Base-by-base conservation (phyloP, 2,113 vertebrate genomes). In the Orientallactaga bullata region DNA sequence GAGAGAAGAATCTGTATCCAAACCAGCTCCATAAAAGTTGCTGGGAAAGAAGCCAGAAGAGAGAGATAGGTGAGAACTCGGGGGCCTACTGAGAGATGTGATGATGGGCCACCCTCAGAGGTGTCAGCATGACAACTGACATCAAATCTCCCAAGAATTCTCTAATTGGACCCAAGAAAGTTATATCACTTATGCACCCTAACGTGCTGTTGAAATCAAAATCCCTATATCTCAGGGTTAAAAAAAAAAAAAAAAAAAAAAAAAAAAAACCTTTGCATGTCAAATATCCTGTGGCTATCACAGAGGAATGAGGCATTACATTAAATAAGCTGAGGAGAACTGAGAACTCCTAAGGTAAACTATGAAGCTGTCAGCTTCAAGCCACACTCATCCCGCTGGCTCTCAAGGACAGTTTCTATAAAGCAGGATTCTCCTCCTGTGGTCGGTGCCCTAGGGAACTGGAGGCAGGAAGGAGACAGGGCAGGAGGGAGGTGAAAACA, bases 331-430 rank as follows among this genome's bases (percentile, higher is more conserved):
- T 42, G 47, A 91, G 89, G 77, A 92, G 69, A 79, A 60, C 0
- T 0, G 26, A 85, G 87, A 73, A 80, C 35, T 24, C 86, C 76
- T 21, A 88, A 80, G 95, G 90, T 88, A 90, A 97, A 89, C 89
- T 7, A 15, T 2, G 60, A 81, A 74, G 84, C 73, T 83, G 78
- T 93, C 32, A 4, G 85, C 91, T 63, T 85, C 91, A 80, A 89
- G 79, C 81, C 55, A 63, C 88, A 85, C 88, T 94, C 87, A 88
- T 20, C 39, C 17, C 5, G 42, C 77, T 93, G 93, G 94, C 96
- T 95, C 65, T 12, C 11, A 17, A 26, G 35, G 23, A 9, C 0
- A n/a, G 68, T 13, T 89, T 87, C 91, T 68, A 65, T 26, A 35
- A 66, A 88, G 79, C 15, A 63, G 73, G 83, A 24, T 61, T 91